Evolutionary conservation across 2,888 invertebrate genomes (phyloP).

Genomic region (Spicauda simplicius): DNA sequence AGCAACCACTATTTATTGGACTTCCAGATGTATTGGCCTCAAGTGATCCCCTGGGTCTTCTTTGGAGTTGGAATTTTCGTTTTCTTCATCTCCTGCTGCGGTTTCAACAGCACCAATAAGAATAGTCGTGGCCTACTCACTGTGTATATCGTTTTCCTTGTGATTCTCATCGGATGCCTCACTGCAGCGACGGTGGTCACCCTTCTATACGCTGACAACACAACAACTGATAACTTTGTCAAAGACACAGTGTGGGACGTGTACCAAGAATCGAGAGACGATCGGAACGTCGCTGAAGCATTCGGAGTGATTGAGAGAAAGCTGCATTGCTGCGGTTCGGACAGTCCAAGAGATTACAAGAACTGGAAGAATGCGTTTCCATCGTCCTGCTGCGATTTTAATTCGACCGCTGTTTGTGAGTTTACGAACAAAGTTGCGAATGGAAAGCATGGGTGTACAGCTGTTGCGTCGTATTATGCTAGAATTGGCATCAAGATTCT

Average conservation of each 20-base stretch:
- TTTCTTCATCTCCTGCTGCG: constrained; percentile 64
- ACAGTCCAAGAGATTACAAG: constrained; percentile 72
- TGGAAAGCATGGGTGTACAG: constrained; percentile 70
- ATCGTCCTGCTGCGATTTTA: constrained; percentile 71
- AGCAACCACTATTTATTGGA: constrained; percentile 73
- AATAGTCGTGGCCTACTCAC: constrained; percentile 58
- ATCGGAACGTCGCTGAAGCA: constrained; percentile 54
- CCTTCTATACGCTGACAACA: constrained; percentile 66
- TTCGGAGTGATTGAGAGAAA: constrained; percentile 69
- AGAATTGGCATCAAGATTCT: constrained; percentile 65
- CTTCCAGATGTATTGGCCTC: constrained; percentile 78
- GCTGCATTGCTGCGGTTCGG: constrained; percentile 74
- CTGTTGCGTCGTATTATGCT: constrained; percentile 68
- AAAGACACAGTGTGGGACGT: constrained; percentile 75
- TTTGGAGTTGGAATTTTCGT: constrained; percentile 65
- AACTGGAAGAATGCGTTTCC: constrained; percentile 70
- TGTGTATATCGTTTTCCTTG: constrained; percentile 58
- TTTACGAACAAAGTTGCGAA: constrained; percentile 75
- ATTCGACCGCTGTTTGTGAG: constrained; percentile 67
- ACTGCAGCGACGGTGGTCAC: constrained; percentile 60
- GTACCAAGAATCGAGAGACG: constrained; percentile 62
- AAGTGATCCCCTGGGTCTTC: constrained; percentile 76
- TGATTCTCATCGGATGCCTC: constrained; percentile 55
- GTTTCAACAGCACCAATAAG: constrained; percentile 64
- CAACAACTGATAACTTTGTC: constrained; percentile 66